A percentile compares a stretch with the other conserved stretches of the same genome.
These are phyloP conservation scores for Agelaius phoeniceus DNA, from an alignment of 2,113 vertebrate species.

Conservation along the genomic window DNA sequence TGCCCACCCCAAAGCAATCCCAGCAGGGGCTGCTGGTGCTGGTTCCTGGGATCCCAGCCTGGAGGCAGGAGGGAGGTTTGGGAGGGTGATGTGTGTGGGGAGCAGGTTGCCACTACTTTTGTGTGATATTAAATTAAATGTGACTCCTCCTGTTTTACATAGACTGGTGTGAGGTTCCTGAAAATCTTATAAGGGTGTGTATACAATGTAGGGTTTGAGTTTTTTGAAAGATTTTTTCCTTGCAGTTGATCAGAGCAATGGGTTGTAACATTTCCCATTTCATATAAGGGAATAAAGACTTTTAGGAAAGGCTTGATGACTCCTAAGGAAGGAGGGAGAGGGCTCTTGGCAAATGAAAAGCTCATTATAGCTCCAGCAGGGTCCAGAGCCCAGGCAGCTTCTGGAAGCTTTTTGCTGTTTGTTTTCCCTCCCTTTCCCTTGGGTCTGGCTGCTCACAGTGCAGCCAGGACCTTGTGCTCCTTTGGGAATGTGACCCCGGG, in stretches of 20 bases:
- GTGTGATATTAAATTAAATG: background rate
- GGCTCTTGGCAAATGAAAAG: background rate
- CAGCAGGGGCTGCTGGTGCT: background rate
- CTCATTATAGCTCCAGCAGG: background rate
- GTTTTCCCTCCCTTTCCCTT: background rate
- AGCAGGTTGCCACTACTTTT: rapidly evolving
- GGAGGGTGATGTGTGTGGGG: background rate
- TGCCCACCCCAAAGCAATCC: background rate
- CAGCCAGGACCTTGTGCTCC: background rate
- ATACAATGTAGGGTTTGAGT: rapidly evolving
- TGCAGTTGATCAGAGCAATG: background rate
- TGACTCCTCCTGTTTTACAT: background rate
- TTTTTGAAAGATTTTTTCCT: background rate
- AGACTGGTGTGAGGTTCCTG: background rate
- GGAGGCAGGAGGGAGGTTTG: background rate
- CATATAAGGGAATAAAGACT: background rate
- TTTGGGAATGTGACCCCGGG: background rate
- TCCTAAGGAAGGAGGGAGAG: background rate
- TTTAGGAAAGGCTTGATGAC: background rate
- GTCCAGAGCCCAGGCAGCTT: background rate
- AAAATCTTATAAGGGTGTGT: background rate
- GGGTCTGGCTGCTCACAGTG: background rate
- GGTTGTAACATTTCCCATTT: background rate
- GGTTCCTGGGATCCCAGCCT: background rate
- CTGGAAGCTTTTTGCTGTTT: slow-evolving; percentile 33